Evolutionary conservation across 1,140 invertebrate species (phyloP).

Genomic region (Micrasema minimum): DNA sequence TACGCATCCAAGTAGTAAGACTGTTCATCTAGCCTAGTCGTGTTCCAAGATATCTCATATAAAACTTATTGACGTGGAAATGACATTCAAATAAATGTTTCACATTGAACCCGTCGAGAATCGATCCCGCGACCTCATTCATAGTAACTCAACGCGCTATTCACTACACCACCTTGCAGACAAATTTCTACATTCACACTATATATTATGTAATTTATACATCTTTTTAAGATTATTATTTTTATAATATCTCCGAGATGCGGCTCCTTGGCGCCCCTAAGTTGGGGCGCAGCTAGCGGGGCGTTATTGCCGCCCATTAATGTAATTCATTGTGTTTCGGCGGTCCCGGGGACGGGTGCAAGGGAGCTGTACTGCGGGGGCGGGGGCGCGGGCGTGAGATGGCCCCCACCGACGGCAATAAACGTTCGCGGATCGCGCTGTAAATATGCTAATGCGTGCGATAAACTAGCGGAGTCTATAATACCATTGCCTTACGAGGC

Average conservation of each 20-base stretch:
- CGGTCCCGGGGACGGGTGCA: conserved; percentile 43
- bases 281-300: conserved; percentile 43
- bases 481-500: conserved; percentile 20
- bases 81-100: too few relatives aligned
- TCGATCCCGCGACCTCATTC: too few relatives aligned
- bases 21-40: too few relatives aligned
- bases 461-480: conserved; percentile 47
- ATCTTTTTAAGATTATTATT: too few relatives aligned
- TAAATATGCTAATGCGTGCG: conserved; percentile 54
- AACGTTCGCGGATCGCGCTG: conserved; percentile 53
- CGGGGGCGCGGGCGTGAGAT: conserved; percentile 11
- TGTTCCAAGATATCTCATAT: too few relatives aligned
- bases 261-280: conserved; percentile 23
- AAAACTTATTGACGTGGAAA: too few relatives aligned
- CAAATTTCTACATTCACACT: too few relatives aligned
- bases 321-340: conserved; percentile 54
- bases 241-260: background rate
- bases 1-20: too few relatives aligned
- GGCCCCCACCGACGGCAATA: conserved; percentile 52
- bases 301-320: conserved; percentile 54
- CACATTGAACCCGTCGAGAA: too few relatives aligned
- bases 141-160: too few relatives aligned
- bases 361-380: conserved; percentile 29
- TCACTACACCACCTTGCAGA: too few relatives aligned
- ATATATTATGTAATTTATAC: too few relatives aligned